Conservation (phyloP, 2,113 vertebrate genomes). For the Dasypus novemcinctus region DNA sequence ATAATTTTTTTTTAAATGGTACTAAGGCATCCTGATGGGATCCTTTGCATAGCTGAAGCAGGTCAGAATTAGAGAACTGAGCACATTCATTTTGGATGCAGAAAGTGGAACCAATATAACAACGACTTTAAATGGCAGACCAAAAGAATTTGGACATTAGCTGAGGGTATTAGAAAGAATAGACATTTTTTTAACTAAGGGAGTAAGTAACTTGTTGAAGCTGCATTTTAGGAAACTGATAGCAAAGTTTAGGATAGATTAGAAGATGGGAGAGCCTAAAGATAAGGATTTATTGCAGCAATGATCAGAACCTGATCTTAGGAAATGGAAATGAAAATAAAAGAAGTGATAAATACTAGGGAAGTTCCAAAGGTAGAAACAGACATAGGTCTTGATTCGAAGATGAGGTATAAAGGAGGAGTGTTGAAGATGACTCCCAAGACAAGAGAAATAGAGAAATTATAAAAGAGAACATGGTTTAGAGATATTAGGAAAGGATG, state of each 20-base stretch:
- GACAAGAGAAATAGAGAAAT: not conserved
- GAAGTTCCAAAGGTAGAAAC: not conserved
- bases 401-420: not conserved
- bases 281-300: not conserved
- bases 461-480: not conserved
- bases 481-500: not conserved
- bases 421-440: not conserved
- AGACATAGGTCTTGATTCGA: not conserved
- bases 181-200: not conserved
- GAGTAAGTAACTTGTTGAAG: not conserved
- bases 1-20: no score
- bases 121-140: not conserved
- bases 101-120: not conserved
- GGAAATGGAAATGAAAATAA: not conserved
- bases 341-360: not conserved
- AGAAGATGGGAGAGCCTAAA: not conserved
- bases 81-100: not conserved
- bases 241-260: not conserved
- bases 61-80: slow-evolving; percentile 3
- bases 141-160: slow-evolving; percentile 21
- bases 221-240: not conserved
- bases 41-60: not conserved
- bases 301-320: slow-evolving; percentile 12
- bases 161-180: not conserved
- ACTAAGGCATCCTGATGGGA: not conserved